Evolutionary conservation across 2,113 vertebrate genomes (phyloP), one percentile per base, ranked within the genome.

Genomic region (Hypanus sabinus): DNA sequence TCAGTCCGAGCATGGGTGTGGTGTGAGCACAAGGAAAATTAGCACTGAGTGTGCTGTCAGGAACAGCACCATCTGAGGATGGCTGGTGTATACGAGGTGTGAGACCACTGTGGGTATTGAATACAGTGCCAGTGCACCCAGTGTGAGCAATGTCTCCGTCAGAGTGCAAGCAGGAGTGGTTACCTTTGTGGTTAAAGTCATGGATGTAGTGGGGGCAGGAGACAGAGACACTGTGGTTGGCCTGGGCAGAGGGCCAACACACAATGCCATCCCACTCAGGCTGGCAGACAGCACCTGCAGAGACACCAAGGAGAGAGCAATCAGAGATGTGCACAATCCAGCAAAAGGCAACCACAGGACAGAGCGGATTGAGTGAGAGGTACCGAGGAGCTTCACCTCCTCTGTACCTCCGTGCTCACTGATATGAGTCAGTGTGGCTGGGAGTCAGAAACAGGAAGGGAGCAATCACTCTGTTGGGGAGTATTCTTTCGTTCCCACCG

Each of bases 201-300:
- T 98, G 98, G 96, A 98, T 97, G 95, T 98, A 98, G 16, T 97
- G 96, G 0, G 98, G 98, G 94, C 98, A 98, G 18, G 95, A 95
- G 20, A 97, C 97, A 0, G 97, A 96, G 46, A 98, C 96, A 94
- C 97, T 95, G 95, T 97, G 96, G 94, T 96, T 95, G 0, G 97
- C 96, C 90, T 94, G 95, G 94, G 97, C 97, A 94, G 94, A 94
- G 0, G 98, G 98, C 98, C 98, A 99, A 94, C 98, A 99, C 96
- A 98, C 98, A 91, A 99, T 98, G 57, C 98, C 98, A 0, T 98
- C 98, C 98, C 98, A 98, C 95, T 99, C 97, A 0, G 98, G 97
- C 92, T 95, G 85, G 94, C 98, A 99, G 93, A 96, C 95, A 33
- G 95, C 94, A 4, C 97, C 98, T 98, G 95, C 46, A 79, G 94